Evolutionary conservation across 2,113 vertebrate genomes (phyloP), one percentile per base, ranked within the genome.

Genomic region (Glareola pratincola): DNA sequence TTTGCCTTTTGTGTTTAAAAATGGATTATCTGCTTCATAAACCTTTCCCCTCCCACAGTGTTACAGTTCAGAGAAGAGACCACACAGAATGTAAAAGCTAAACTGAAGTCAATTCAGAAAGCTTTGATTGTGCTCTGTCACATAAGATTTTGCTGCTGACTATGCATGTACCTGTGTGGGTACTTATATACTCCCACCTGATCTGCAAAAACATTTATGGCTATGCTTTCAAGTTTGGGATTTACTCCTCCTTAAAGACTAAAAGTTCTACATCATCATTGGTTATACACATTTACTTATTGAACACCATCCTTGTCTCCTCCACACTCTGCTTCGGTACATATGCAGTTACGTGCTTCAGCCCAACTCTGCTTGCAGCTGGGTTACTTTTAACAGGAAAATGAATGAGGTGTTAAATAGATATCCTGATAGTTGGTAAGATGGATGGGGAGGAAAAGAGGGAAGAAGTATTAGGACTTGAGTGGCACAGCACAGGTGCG

Each of bases 371-470:
- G 67, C 66, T 39, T 59, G 63, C 71, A 94, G 91, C 76, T 96
- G 89, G 71, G 67, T 62, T 91, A 75, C 62, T 96, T 85, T 66
- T 68, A 86, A 75, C 81, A 76, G 76, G 75, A 92, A 94, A 96
- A 94, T 63, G 56, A 94, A 94, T 88, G 82, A 93, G 64, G 80
- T 92, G 92, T 94, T 94, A 94, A 85, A 92, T 71, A 97, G 94
- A 95, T 95, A 96, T 64, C 86, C 64, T 86, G 63, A 86, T 94
- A 78, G 76, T 81, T 87, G 48, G 62, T 30, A 92, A 90, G 90
- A 93, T 69, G 50, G 45, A 95, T 63, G 56, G 66, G 24, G 29
- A 81, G 82, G 51, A 95, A 79, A 83, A 72, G 30, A 86, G 92
- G 68, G 62, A 84, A 96, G 39, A 36, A 94, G 71, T 87, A 94